These are phyloP conservation scores for Cuniculus paca DNA, from an alignment of 2,797 vertebrate species.

Conservation along the genomic window DNA sequence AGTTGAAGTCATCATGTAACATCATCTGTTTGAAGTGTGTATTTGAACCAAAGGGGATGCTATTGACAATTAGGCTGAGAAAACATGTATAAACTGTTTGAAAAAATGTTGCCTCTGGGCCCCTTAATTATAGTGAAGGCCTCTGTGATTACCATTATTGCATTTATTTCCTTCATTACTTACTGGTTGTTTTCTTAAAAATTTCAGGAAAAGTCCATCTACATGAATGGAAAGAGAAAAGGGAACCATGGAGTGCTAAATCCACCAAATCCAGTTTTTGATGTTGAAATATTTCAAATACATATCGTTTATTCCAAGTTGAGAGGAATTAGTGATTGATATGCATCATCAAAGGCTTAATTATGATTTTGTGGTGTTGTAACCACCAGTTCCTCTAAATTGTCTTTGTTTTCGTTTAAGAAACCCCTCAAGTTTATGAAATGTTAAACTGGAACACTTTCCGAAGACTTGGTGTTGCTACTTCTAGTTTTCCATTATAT, in stretches of 20 bases:
- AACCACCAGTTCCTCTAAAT: neutral
- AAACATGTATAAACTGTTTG: neutral
- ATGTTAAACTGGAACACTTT: neutral
- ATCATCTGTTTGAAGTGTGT: neutral
- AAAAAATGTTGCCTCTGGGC: neutral
- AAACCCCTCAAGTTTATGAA: neutral
- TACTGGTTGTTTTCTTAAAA: neutral
- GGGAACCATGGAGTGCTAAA: rapidly evolving
- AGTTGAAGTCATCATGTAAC: neutral
- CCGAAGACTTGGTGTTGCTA: neutral
- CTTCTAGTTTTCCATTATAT: neutral
- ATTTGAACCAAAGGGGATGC: neutral
- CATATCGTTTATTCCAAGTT: rapidly evolving
- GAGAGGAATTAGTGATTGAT: neutral
- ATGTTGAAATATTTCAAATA: rapidly evolving
- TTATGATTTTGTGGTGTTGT: neutral
- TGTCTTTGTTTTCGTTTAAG: neutral
- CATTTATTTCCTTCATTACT: neutral
- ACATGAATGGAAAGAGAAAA: neutral
- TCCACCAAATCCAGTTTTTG: neutral
- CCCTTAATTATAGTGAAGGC: neutral
- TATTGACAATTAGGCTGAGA: neutral
- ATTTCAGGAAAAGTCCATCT: neutral
- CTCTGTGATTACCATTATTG: neutral
- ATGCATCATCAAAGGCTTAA: neutral